Evolutionary conservation across 2,888 invertebrate genomes (phyloP).

Genomic region (Eilema caniola): DNA sequence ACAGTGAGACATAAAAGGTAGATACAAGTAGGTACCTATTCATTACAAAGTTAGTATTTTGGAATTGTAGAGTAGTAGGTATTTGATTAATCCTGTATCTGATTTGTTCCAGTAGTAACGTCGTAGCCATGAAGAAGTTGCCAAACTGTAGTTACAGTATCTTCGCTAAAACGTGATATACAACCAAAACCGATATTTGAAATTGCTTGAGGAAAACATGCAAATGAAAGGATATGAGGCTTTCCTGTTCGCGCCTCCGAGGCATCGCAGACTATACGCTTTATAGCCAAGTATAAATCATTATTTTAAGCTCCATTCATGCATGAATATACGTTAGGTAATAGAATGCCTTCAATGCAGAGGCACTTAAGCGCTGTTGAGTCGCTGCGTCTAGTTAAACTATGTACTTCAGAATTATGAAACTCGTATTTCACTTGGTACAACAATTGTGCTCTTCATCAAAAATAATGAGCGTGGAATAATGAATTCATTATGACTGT

Average conservation of each 20-base stretch:
- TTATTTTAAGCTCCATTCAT: conserved; percentile 52
- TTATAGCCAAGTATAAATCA: conserved; percentile 55
- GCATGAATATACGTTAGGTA: conserved; percentile 52
- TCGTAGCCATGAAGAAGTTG: conserved; percentile 64
- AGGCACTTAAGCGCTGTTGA: conserved; percentile 38
- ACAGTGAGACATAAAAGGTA: neutral
- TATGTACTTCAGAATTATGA: conserved; percentile 35
- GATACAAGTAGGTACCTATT: neutral
- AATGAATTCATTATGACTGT: conserved; percentile 22
- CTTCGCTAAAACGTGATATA: conserved; percentile 60
- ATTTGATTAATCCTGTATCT: neutral
- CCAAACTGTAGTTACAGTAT: conserved; percentile 70
- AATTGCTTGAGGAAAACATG: conserved; percentile 75
- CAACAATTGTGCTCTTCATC: conserved; percentile 18
- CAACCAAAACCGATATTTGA: conserved; percentile 69
- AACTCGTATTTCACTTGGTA: conserved; percentile 26
- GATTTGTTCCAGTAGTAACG: neutral
- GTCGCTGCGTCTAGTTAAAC: conserved; percentile 39
- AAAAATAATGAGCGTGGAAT: conserved; percentile 29
- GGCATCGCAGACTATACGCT: conserved; percentile 30
- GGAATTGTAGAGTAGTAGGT: neutral
- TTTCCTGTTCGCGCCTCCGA: conserved; percentile 50
- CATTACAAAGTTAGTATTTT: too few relatives aligned
- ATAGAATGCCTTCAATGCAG: conserved; percentile 51
- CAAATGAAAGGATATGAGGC: conserved; percentile 74